A percentile compares a stretch with the other conserved stretches of the same genome.
These are phyloP conservation scores for Bicyclus anynana DNA, from an alignment of 1,140 invertebrate species.

Conservation along the genomic window DNA sequence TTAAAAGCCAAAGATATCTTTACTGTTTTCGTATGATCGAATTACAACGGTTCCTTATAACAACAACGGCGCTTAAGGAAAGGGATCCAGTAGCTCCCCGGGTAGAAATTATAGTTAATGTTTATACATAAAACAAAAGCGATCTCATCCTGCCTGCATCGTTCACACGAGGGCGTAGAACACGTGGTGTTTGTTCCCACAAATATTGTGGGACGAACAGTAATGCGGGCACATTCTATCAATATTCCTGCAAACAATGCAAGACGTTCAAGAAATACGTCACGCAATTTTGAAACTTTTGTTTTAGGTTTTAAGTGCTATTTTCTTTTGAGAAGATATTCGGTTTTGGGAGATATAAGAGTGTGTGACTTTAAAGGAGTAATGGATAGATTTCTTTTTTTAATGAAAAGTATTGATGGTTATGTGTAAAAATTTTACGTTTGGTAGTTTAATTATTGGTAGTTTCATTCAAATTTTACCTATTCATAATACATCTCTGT, in stretches of 20 bases:
- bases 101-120: slow-evolving; percentile 13
- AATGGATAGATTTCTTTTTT: slow-evolving; percentile 11
- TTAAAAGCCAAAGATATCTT: too few species aligned
- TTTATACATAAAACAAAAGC: slow-evolving; percentile 29
- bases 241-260: slow-evolving; percentile 6
- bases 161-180: slow-evolving; percentile 42
- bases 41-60: too few species aligned
- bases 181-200: slow-evolving; percentile 49
- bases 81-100: not conserved
- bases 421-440: too few species aligned
- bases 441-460: too few species aligned
- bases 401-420: not conserved
- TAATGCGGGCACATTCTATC: slow-evolving; percentile 44
- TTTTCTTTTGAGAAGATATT: not conserved
- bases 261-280: not conserved
- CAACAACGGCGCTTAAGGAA: not conserved
- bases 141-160: slow-evolving; percentile 41
- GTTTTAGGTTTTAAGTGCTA: not conserved
- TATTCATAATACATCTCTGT: too few species aligned
- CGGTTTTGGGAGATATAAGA: not conserved
- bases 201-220: slow-evolving; percentile 27
- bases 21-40: too few species aligned
- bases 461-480: too few species aligned
- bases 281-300: slow-evolving; percentile 3
- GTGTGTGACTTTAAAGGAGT: slow-evolving; percentile 1